Conservation (phyloP, 2,888 invertebrate species). For the Microdon myrmicae region DNA sequence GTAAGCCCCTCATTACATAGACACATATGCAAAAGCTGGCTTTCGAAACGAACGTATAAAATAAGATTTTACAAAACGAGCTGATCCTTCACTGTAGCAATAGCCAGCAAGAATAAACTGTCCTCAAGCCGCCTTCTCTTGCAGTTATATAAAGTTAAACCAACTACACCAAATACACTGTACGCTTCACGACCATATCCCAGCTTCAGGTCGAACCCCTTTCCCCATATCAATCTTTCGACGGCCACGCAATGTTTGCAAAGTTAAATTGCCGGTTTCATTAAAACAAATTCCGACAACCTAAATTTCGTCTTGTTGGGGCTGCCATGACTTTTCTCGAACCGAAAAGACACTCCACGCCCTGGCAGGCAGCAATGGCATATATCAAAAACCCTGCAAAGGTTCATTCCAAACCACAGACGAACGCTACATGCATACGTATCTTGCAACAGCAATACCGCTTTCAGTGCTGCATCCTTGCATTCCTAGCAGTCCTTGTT, state of each 20-base stretch:
- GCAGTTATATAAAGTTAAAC: no score
- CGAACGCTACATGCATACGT: no score
- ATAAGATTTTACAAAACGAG: conserved; percentile 30
- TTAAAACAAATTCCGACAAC: conserved; percentile 50
- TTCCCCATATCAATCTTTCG: background rate
- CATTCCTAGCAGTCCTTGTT: conserved; percentile 30
- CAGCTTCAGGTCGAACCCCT: background rate
- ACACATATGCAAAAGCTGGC: conserved; percentile 8
- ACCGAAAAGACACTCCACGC: no score
- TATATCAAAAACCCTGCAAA: no score
- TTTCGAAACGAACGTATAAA: conserved; percentile 35
- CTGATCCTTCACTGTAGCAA: no score
- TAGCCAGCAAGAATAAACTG: no score
- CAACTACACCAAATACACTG: conserved; percentile 33
- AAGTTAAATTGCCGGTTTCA: conserved; percentile 52
- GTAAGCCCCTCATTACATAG: no score
- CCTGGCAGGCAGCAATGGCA: no score
- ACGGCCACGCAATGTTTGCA: conserved; percentile 29
- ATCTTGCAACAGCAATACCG: no score
- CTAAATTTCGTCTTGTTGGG: conserved; percentile 48
- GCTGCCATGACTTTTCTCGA: conserved; percentile 22
- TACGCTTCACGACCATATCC: conserved; percentile 8
- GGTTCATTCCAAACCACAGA: no score
- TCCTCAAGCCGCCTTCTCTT: no score
- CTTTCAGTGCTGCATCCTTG: no score